A percentile compares a stretch with the other conserved stretches of the same genome.
phyloP scores from a whole-genome alignment of 2,888 invertebrate species.

The Nomada lathburiana region DNA sequence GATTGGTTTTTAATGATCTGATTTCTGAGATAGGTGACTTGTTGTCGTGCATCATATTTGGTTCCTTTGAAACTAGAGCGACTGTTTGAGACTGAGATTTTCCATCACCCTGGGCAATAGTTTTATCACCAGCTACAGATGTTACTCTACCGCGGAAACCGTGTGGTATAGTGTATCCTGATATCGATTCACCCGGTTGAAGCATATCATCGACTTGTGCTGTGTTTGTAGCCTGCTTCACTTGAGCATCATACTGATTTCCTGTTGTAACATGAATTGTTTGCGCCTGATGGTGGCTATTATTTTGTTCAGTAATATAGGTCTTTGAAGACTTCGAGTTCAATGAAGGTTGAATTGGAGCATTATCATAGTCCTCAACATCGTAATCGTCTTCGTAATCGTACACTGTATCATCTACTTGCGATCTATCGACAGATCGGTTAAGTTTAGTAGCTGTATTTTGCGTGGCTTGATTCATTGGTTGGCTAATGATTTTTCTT shows the following conservation, averaged over 20 bases:
- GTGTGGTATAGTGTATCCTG: constrained; percentile 89
- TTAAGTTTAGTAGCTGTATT: constrained; percentile 16
- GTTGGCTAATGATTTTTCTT: constrained; percentile 59
- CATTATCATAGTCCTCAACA: constrained; percentile 81
- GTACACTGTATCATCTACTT: constrained; percentile 74
- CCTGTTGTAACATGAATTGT: constrained; percentile 87
- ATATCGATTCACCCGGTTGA: constrained; percentile 88
- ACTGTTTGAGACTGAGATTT: constrained; percentile 90
- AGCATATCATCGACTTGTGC: constrained; percentile 86
- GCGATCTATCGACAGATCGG: constrained; percentile 43
- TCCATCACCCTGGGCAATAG: constrained; percentile 86
- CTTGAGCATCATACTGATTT: constrained; percentile 87
- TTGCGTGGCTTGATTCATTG: constrained; percentile 37
- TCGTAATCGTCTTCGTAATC: constrained; percentile 88
- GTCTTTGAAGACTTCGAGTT: constrained; percentile 51
- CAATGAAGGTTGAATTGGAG: constrained; percentile 26
- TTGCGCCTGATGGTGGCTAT: constrained; percentile 85
- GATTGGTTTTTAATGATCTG: constrained; percentile 73
- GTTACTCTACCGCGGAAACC: constrained; percentile 89
- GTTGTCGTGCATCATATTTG: constrained; percentile 60
- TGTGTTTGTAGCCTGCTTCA: constrained; percentile 87
- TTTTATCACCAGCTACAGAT: constrained; percentile 86
- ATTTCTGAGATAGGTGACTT: constrained; percentile 74
- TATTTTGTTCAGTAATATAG: constrained; percentile 54
- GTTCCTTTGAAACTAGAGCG: constrained; percentile 75